Evolutionary conservation across 2,888 invertebrate species (phyloP), one percentile per base, ranked within the genome.

Genomic region (Agonopterix alstromeriana): DNA sequence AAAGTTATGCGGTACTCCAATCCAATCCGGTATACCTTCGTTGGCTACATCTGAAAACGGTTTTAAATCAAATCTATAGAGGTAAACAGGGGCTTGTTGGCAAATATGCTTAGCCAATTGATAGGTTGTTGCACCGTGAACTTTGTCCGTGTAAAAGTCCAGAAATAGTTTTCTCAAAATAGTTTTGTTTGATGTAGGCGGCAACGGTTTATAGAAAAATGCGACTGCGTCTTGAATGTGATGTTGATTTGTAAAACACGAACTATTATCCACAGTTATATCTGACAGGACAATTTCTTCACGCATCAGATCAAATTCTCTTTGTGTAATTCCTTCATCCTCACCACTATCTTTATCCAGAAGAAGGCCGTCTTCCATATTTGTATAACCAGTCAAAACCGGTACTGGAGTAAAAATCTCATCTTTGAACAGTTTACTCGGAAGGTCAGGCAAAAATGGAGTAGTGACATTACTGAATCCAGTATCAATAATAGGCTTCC

Each of bases 281-380:
- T 94, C 94, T 3, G 87, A 84, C 8, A 90, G 75, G 3, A 93
- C 84, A 8, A 92, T 83, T 61, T 94, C 94, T 50, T 87, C 88
- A 36, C 94, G 88, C 76, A 93, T 89, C 11, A 84, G 77, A 53
- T 92, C 91, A 55, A 93, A 93, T 56, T 91, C 91, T 41, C 78
- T 80, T 53, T 86, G 82, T 54, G 90, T 90, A 36, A 94, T 85
- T 9, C 91, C 92, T 27, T 27, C 27, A 2, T 91, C 90, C 38
- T 92, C 90, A 41, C 90, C 89, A 36, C 89, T 85, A 11, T 46
- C 75, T 45, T 91, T 91, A 42, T 91, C 85, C 17, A 91, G 72
- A n/a, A 92, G 87, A 1, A 95, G 72, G 7, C 93, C 93, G 60
- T 94, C 94, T 78, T 96, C 96, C 93, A 95, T 95, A 59, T 94